Evolutionary conservation across 2,113 vertebrate genomes (phyloP), one percentile per base, ranked within the genome.

Genomic region (Maylandia zebra): DNA sequence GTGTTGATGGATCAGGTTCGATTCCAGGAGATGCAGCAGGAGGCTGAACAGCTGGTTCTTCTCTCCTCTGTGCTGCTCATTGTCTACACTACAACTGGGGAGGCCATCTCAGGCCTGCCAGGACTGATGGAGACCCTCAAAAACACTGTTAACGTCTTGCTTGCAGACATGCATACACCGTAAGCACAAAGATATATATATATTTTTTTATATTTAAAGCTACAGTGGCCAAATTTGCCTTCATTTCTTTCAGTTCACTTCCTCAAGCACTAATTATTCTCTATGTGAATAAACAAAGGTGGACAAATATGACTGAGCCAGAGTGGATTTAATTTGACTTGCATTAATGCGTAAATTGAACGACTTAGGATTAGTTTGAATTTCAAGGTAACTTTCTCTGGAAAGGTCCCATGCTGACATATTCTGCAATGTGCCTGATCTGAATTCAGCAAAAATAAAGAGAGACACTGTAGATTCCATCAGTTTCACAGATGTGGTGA

Each of bases 1-100:
- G 83, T 99, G 84, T 82, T 99, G 64, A 98, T 99, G 98, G 99
- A 99, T 93, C 97, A 98, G 91, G 87, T 91, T 3, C 97, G 99
- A 34, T 99, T 99, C 86, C 97, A 97, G 93, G 98, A 99, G 92
- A 96, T 99, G 82, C 97, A 99, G 93, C 91, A 96, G 82, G 97
- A 98, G 91, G 90, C 96, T 55, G 96, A 97, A 76, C 96, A 95
- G 10, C 93, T 99, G 8, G 96, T 97, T 0, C 1, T 98, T 84
- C 92, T 96, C 5, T 98, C 98, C 14, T 96, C 98, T 0, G 91
- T 99, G 86, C 94, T 99, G 14, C 96, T 99, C 85, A 96, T 99
- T 7, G 96, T 97, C 0, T 98, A 98, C 95, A 98, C 97, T 7
- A 97, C 96, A 3, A 95, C 96, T 0, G 97, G 97, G 16, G 94